Conservation (phyloP, 1,140 invertebrate species). For the Zaprionus africanus region DNA sequence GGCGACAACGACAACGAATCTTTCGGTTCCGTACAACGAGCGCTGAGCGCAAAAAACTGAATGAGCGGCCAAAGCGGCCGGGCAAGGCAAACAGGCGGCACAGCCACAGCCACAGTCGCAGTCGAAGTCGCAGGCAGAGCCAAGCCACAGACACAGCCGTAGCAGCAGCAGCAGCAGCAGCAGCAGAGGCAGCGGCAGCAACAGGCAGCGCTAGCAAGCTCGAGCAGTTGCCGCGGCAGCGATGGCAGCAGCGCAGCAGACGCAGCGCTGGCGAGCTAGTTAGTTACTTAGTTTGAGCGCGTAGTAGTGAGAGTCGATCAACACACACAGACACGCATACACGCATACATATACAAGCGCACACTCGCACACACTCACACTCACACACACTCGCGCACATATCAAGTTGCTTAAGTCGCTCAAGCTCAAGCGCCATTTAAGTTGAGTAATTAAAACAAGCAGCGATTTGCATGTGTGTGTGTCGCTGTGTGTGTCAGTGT, state of each 20-base stretch:
- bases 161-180: slow-evolving; percentile 27
- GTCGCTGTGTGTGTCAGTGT: slow-evolving; percentile 3
- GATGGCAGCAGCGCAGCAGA: slow-evolving; percentile 41
- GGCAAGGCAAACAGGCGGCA: slow-evolving; percentile 78
- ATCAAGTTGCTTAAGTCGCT: slow-evolving; percentile 80
- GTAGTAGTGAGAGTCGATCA: slow-evolving; percentile 78
- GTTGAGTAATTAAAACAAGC: slow-evolving; percentile 79
- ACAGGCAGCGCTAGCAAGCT: slow-evolving; percentile 24
- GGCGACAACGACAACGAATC: slow-evolving; percentile 65
- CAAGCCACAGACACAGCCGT: neutral
- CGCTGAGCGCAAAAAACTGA: slow-evolving; percentile 82
- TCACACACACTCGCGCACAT: slow-evolving; percentile 37
- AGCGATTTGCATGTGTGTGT: slow-evolving; percentile 62
- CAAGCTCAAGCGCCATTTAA: slow-evolving; percentile 76
- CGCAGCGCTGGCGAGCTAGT: slow-evolving; percentile 70
- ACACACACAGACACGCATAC: slow-evolving; percentile 47
- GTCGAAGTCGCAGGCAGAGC: slow-evolving; percentile 35
- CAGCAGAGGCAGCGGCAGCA: slow-evolving; percentile 43
- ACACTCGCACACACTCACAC: slow-evolving; percentile 37
- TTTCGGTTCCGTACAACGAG: slow-evolving; percentile 81
- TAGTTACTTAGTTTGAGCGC: slow-evolving; percentile 75
- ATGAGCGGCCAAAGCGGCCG: slow-evolving; percentile 78
- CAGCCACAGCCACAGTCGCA: slow-evolving; percentile 38
- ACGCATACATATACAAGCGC: slow-evolving; percentile 44
- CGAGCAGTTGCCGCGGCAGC: slow-evolving; percentile 32